These are phyloP conservation scores for Triops cancriformis DNA, from an alignment of 1,140 invertebrate genomes.

Conservation along the genomic window DNA sequence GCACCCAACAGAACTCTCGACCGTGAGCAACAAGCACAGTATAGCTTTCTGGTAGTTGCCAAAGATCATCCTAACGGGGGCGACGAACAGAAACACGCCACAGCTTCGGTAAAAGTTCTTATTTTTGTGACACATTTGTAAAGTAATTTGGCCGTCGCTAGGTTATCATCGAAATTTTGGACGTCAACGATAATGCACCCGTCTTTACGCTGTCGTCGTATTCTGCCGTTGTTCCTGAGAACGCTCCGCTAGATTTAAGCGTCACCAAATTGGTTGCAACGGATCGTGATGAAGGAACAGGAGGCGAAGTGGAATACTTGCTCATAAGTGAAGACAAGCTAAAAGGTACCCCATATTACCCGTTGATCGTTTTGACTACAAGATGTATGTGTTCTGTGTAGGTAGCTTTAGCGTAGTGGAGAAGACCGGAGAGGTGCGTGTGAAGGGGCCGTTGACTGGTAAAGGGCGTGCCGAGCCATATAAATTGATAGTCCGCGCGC, in stretches of 20 bases:
- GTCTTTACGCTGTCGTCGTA: slow-evolving; percentile 37
- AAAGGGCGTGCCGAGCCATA: slow-evolving; percentile 69
- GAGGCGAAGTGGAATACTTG: slow-evolving; percentile 57
- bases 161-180: slow-evolving; percentile 60
- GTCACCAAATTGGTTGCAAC: slow-evolving; percentile 65
- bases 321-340: slow-evolving; percentile 62
- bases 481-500: slow-evolving; percentile 54
- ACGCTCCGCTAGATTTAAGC: slow-evolving; percentile 53
- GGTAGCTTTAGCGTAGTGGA: slow-evolving; percentile 58
- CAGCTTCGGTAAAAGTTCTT: slow-evolving; percentile 38
- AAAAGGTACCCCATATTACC: slow-evolving; percentile 45
- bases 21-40: slow-evolving; percentile 58
- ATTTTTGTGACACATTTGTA: neutral
- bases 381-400: slow-evolving; percentile 30
- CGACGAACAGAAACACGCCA: slow-evolving; percentile 52
- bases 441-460: slow-evolving; percentile 55
- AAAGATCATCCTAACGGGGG: slow-evolving; percentile 59
- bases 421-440: slow-evolving; percentile 57
- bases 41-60: slow-evolving; percentile 60
- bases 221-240: slow-evolving; percentile 60
- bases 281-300: slow-evolving; percentile 64
- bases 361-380: slow-evolving; percentile 29
- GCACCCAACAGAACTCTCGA: slow-evolving; percentile 60
- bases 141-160: slow-evolving; percentile 30
- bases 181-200: slow-evolving; percentile 75